phyloP scores from a whole-genome alignment of 2,888 invertebrate genomes.

The Acleris literana region DNA sequence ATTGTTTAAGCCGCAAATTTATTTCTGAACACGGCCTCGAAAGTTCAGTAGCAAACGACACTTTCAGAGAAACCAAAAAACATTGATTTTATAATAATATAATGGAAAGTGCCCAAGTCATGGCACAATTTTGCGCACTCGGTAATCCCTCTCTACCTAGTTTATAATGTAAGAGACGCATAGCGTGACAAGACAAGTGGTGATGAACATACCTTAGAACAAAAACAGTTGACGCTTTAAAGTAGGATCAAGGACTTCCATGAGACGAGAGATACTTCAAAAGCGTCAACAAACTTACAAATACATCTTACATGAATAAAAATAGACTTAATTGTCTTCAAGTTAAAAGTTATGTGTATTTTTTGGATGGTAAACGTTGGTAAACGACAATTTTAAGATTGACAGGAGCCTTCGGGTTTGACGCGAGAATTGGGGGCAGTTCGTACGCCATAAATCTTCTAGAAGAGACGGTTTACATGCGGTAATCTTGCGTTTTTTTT shows the following conservation, averaged over 20 bases:
- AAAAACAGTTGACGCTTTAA: slow-evolving; percentile 37
- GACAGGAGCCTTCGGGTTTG: slow-evolving; percentile 72
- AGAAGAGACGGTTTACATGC: slow-evolving; percentile 41
- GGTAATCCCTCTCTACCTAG: too few relatives aligned
- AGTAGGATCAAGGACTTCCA: slow-evolving; percentile 35
- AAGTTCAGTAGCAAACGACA: too few relatives aligned
- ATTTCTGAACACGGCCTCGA: too few relatives aligned
- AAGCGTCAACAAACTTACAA: slow-evolving; percentile 15
- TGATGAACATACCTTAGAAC: background rate
- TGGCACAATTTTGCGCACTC: too few relatives aligned
- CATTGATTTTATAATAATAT: too few relatives aligned
- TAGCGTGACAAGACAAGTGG: slow-evolving; percentile 2
- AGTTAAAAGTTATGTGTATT: background rate
- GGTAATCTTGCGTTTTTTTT: slow-evolving; percentile 14
- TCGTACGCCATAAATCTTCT: slow-evolving; percentile 71
- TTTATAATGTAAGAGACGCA: background rate
- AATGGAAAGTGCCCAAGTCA: too few relatives aligned
- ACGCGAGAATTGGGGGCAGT: slow-evolving; percentile 64
- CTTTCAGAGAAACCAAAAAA: too few relatives aligned
- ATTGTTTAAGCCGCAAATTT: too few relatives aligned
- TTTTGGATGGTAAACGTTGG: slow-evolving; percentile 41
- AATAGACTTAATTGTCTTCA: background rate
- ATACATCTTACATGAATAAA: background rate
- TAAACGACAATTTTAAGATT: slow-evolving; percentile 65
- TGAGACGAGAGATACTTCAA: slow-evolving; percentile 27